phyloP scores from a whole-genome alignment of 2,888 invertebrate genomes.

The Amiota minor region DNA sequence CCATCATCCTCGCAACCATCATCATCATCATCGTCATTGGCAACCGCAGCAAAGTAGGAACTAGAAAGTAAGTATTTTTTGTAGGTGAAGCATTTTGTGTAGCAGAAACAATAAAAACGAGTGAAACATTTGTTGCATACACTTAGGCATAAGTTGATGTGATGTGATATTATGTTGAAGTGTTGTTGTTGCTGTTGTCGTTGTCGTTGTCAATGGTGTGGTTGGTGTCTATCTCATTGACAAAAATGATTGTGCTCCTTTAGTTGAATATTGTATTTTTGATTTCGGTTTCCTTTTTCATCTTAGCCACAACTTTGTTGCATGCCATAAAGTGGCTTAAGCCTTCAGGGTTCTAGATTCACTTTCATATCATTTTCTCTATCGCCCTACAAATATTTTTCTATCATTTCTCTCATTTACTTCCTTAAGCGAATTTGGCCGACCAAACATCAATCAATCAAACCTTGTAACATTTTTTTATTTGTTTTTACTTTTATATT shows the following conservation, averaged over 20 bases:
- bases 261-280: constrained; percentile 44
- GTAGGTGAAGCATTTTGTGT: constrained; percentile 5
- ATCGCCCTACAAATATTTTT: too few species aligned
- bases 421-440: too few species aligned
- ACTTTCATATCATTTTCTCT: too few species aligned
- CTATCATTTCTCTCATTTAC: too few species aligned
- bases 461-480: too few species aligned
- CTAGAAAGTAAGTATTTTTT: background rate
- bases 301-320: too few species aligned
- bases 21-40: constrained; percentile 26
- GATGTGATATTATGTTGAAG: background rate
- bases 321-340: too few species aligned
- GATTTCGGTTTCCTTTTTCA: too few species aligned
- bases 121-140: constrained; percentile 38
- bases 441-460: too few species aligned
- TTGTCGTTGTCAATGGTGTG: constrained; percentile 24
- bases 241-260: constrained; percentile 46
- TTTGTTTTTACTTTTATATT: too few species aligned
- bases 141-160: constrained; percentile 31
- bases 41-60: constrained; percentile 33
- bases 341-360: too few species aligned
- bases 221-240: constrained; percentile 31
- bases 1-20: constrained; percentile 8
- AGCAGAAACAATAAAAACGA: constrained; percentile 30
- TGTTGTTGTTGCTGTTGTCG: constrained; percentile 16